Evolutionary conservation across 2,113 vertebrate species (phyloP).

Genomic region (Albula goreensis): DNA sequence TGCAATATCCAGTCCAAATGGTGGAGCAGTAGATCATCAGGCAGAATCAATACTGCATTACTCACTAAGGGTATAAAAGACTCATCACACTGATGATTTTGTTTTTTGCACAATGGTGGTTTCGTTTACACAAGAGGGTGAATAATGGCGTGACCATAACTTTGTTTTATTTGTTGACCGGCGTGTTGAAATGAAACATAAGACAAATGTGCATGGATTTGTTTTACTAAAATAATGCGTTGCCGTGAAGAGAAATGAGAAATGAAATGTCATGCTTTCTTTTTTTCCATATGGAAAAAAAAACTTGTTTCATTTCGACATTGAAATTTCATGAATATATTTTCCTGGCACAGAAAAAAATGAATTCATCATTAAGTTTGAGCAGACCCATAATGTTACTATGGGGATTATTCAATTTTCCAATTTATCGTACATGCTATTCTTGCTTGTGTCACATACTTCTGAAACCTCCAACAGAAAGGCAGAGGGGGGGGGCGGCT

Average conservation of each 20-base stretch:
- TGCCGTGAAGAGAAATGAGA: slow-evolving; percentile 63
- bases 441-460: slow-evolving; percentile 48
- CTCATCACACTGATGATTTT: slow-evolving; percentile 75
- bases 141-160: slow-evolving; percentile 53
- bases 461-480: slow-evolving; percentile 14
- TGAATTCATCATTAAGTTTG: slow-evolving; percentile 72
- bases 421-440: slow-evolving; percentile 58
- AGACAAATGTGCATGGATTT: slow-evolving; percentile 68
- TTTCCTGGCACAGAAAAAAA: slow-evolving; percentile 63
- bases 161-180: slow-evolving; percentile 65
- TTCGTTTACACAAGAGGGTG: slow-evolving; percentile 51
- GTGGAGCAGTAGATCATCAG: slow-evolving; percentile 65
- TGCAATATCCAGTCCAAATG: slow-evolving; percentile 68
- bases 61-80: slow-evolving; percentile 72
- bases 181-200: slow-evolving; percentile 47
- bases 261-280: slow-evolving; percentile 68
- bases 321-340: slow-evolving; percentile 82
- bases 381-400: slow-evolving; percentile 66
- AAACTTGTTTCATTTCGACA: slow-evolving; percentile 69
- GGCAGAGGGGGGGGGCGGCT: background rate
- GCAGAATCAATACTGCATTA: slow-evolving; percentile 76
- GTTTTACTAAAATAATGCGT: slow-evolving; percentile 70
- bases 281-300: slow-evolving; percentile 24
- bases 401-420: slow-evolving; percentile 67
- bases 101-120: slow-evolving; percentile 74